Percentiles rank a stretch among this genome's conserved stretches.
Evolutionary conservation across 2,113 vertebrate species (phyloP).

Genomic region (Glaucidium brasilianum): DNA sequence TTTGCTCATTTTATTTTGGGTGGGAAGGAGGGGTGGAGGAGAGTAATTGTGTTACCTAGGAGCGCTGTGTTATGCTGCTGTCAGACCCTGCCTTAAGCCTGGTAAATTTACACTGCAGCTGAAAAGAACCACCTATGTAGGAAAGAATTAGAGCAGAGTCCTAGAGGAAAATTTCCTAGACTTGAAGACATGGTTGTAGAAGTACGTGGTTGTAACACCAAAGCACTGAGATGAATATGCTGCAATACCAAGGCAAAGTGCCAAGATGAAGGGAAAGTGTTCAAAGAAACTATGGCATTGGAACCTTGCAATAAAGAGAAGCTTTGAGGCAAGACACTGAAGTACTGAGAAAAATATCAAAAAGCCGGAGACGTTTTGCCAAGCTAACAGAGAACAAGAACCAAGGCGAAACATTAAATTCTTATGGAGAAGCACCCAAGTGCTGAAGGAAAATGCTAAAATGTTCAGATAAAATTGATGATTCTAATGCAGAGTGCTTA

Average conservation of each 20-base stretch:
- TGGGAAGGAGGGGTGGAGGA: not conserved
- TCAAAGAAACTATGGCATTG: not conserved
- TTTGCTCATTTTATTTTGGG: not conserved
- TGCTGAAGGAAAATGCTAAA: not conserved
- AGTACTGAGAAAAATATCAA: not conserved
- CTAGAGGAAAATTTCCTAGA: not conserved
- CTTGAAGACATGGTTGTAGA: not conserved
- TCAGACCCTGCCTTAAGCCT: not conserved
- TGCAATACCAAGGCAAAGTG: not conserved
- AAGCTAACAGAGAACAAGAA: not conserved
- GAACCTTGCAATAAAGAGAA: not conserved
- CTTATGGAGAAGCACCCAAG: not conserved
- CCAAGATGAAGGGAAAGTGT: not conserved
- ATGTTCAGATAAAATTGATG: not conserved
- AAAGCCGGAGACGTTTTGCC: not conserved
- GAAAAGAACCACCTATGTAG: not conserved
- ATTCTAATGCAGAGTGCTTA: not conserved
- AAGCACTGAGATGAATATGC: not conserved
- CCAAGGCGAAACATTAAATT: not conserved
- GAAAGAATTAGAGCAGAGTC: not conserved
- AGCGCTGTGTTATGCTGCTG: not conserved
- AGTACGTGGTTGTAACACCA: not conserved
- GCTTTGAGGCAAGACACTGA: slow-evolving; percentile 1
- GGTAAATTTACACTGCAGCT: not conserved
- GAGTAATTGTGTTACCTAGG: not conserved